Conservation (phyloP, 2,797 vertebrate genomes). For the Dryobates pubescens region DNA sequence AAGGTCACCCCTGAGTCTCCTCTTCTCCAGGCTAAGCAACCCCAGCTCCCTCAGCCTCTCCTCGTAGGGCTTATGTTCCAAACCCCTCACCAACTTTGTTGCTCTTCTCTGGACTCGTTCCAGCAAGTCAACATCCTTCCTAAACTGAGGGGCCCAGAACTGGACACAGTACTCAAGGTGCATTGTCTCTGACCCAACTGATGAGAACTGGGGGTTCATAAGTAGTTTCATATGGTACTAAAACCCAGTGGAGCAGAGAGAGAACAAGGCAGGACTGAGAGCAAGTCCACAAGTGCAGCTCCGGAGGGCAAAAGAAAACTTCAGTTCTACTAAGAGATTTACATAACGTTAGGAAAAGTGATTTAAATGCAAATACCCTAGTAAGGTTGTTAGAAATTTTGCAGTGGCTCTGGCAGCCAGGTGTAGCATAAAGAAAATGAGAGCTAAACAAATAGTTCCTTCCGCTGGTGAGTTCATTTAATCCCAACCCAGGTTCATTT, state of each 20-base stretch:
- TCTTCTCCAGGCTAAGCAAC: too few species aligned
- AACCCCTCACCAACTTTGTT: too few species aligned
- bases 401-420: slow-evolving; percentile 56
- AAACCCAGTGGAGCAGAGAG: background rate
- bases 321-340: slow-evolving; percentile 66
- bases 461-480: slow-evolving; percentile 33
- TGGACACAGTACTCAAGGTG: too few species aligned
- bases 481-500: background rate
- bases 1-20: too few species aligned
- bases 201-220: background rate
- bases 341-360: slow-evolving; percentile 76
- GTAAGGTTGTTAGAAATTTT: slow-evolving; percentile 52
- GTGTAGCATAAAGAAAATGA: slow-evolving; percentile 57
- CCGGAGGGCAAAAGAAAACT: slow-evolving; percentile 52
- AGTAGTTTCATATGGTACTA: background rate
- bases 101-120: too few species aligned
- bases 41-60: too few species aligned
- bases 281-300: background rate
- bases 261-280: background rate
- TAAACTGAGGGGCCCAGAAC: too few species aligned
- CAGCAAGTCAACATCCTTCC: too few species aligned
- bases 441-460: slow-evolving; percentile 67
- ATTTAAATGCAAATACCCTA: slow-evolving; percentile 80
- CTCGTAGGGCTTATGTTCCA: too few species aligned
- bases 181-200: background rate